Base-by-base conservation (phyloP, 2,113 vertebrate species). In the Pogona vitticeps region DNA sequence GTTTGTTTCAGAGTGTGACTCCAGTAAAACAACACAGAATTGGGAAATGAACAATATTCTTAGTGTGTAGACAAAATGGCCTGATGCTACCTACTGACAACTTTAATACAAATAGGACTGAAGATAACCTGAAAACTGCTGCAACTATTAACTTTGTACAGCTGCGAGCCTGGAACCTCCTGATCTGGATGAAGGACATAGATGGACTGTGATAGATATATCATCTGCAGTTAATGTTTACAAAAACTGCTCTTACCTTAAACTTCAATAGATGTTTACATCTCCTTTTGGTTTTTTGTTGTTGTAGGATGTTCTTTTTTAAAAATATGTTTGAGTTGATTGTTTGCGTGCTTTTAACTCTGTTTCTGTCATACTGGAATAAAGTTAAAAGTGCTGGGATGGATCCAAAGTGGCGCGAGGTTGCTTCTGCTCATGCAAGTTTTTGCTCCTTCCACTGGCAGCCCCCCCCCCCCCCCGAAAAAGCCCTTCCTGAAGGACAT, bases 31-130 rank as follows among this genome's bases (percentile, higher is more conserved):
- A 87, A 97, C 97, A 36, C 99, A 99, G 92, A 98, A 97, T 89
- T 99, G 99, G 99, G 98, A 99, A 95, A 99, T 99, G 97, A 99
- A 99, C 94, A 99, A 99, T 95, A 99, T 99, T 14, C 96, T 98
- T 76, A 98, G 97, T 63, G 97, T 99, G 87, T 99, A 97, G 94
- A 90, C 85, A 79, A 83, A 82, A 82, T 70, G 76, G 86, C 94
- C 72, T 88, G 38, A 97, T 90, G 83, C 95, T 95, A 95, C 94
- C 93, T 94, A 88, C 92, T 91, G 91, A 94, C 84, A 77, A 59
- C 2, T 88, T 26, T 85, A 86, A 94, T 92, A 95, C 90, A 89
- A 78, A 92, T 92, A 92, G 96, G 94, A 96, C 96, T 95, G 92
- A 96, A 89, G 94, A 94, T 88, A 85, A 93, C 96, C 97, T 97